Percentiles rank a stretch among this genome's conserved stretches.
These are phyloP conservation scores for Lycodopsis pacificus DNA, from an alignment of 2,797 vertebrate genomes.

Conservation along the genomic window DNA sequence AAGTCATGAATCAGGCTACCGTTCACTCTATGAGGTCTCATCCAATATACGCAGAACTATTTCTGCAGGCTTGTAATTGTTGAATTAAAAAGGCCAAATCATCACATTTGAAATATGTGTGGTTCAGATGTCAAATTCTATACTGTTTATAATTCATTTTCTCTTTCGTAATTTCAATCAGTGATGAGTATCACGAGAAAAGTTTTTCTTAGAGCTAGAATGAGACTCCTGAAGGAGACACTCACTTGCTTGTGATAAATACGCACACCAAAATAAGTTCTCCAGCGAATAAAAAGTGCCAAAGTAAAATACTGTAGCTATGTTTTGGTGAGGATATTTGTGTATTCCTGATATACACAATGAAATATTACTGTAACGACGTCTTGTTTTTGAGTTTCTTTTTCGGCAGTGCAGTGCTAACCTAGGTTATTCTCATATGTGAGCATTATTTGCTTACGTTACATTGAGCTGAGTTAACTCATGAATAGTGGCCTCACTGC, in stretches of 20 bases:
- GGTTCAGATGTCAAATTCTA: background rate
- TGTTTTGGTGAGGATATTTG: background rate
- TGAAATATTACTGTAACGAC: background rate
- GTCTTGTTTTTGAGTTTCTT: conserved; percentile 1
- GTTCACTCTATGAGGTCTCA: background rate
- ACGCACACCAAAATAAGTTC: background rate
- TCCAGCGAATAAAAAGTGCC: background rate
- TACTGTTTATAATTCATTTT: background rate
- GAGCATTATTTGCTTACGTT: conserved; percentile 69
- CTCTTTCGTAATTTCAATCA: conserved; percentile 1
- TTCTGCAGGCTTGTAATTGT: conserved; percentile 4
- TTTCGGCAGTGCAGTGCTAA: conserved; percentile 31
- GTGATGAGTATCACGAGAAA: conserved; percentile 9
- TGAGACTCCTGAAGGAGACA: background rate
- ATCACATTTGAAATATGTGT: background rate
- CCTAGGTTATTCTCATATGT: conserved; percentile 35
- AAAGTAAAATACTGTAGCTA: background rate
- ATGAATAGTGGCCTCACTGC: conserved; percentile 75
- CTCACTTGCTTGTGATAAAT: background rate
- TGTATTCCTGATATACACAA: background rate
- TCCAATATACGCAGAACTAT: conserved; percentile 2
- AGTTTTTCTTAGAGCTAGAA: background rate
- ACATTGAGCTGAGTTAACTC: conserved; percentile 69
- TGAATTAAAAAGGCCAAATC: conserved; percentile 1
- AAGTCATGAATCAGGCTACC: conserved; percentile 28